Percentiles rank a stretch among this genome's conserved stretches.
Conservation (phyloP, 2,113 vertebrate species). For the Micronisus gabar region DNA sequence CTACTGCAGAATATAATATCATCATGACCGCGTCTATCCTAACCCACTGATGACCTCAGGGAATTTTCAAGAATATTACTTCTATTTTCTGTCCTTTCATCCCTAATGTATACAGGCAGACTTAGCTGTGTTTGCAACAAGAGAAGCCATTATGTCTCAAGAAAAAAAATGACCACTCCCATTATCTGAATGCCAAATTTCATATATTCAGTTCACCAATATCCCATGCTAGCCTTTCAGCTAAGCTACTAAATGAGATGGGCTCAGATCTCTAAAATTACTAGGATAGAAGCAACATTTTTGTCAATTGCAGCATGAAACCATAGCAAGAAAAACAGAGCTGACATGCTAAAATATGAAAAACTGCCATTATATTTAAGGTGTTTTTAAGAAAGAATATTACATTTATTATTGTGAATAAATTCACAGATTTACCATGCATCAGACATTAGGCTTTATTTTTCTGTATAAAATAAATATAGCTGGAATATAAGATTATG, state of each 20-base stretch:
- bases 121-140: neutral
- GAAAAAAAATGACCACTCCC: neutral
- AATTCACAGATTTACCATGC: slow-evolving; percentile 57
- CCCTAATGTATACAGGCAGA: slow-evolving; percentile 24
- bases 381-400: slow-evolving; percentile 59
- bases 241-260: neutral
- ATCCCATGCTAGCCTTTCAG: neutral
- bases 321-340: neutral
- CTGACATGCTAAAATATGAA: neutral
- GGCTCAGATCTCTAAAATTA: neutral
- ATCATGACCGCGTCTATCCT: neutral
- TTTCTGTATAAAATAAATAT: slow-evolving; percentile 74
- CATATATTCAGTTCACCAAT: neutral
- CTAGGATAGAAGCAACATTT: neutral
- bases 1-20: slow-evolving; percentile 25
- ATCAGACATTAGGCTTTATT: slow-evolving; percentile 68
- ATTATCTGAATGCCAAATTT: slow-evolving; percentile 36
- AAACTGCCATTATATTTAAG: slow-evolving; percentile 56
- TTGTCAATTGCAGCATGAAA: slow-evolving; percentile 8
- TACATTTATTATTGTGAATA: slow-evolving; percentile 66
- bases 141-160: slow-evolving; percentile 13
- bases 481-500: slow-evolving; percentile 64
- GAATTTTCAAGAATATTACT: slow-evolving; percentile 49
- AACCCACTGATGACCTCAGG: slow-evolving; percentile 46
- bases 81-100: slow-evolving; percentile 30